phyloP scores from a whole-genome alignment of 64 coral and sea anemone genomes.

The Astreopora myriophthalma region DNA sequence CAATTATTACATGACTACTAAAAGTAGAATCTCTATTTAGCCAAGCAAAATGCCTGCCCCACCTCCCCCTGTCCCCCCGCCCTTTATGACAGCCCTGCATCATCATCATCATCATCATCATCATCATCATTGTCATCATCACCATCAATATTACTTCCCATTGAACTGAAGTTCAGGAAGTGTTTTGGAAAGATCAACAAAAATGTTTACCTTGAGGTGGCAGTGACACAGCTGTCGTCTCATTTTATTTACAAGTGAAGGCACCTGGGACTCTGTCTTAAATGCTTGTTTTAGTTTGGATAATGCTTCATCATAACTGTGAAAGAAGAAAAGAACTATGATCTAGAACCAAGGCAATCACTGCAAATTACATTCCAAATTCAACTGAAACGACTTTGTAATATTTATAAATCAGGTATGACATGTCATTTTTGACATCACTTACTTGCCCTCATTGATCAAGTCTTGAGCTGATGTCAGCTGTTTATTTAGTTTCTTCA shows the following conservation, averaged over 20 bases:
- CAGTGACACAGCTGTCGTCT: constrained; percentile 96
- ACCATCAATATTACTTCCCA: not conserved
- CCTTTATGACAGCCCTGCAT: no score
- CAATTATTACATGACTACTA: no score
- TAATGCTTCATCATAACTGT: constrained; percentile 85
- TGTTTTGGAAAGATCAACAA: not conserved
- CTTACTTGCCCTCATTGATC: constrained; percentile 90
- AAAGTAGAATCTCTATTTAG: no score
- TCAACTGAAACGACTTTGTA: not conserved
- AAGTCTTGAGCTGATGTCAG: constrained; percentile 82
- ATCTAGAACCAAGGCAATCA: not conserved
- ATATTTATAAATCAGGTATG: no score
- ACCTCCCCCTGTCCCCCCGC: no score
- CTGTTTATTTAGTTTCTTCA: constrained; percentile 95
- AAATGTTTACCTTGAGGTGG: constrained; percentile 81
- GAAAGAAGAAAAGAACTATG: not conserved
- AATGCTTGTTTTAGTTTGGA: constrained; percentile 88
- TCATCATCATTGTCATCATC: not conserved
- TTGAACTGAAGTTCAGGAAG: not conserved
- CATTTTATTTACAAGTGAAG: constrained; percentile 71
- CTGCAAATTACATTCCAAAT: not conserved
- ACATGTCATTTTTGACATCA: not conserved
- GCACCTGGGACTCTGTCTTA: constrained; percentile 84
- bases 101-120: not conserved
- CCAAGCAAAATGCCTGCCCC: no score